These are phyloP conservation scores for Geococcyx californianus DNA, from an alignment of 2,113 vertebrate genomes.

Conservation along the genomic window DNA sequence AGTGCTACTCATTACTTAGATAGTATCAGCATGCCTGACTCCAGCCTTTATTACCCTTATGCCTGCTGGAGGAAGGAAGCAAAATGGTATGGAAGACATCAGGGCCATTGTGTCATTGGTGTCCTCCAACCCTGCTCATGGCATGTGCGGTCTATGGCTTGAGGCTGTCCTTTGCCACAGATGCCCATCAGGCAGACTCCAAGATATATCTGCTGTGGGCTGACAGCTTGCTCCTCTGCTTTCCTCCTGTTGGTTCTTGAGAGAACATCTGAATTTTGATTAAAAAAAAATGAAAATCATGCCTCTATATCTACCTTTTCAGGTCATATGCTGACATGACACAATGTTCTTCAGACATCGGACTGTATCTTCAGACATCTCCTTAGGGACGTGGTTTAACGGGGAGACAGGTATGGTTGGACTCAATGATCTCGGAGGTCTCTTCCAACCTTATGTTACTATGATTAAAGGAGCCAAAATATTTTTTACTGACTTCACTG, in stretches of 20 bases:
- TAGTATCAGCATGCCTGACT: neutral
- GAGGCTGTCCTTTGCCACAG: neutral
- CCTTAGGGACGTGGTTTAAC: too few species aligned
- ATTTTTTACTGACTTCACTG: neutral
- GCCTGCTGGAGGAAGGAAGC: neutral
- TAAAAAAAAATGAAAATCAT: neutral
- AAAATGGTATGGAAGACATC: neutral
- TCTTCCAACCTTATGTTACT: too few species aligned
- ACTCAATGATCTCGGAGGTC: too few species aligned
- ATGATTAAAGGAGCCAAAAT: neutral
- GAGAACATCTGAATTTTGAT: neutral
- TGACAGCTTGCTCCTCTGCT: neutral
- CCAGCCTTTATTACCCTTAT: neutral
- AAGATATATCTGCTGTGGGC: fast-evolving
- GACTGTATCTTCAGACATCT: too few species aligned
- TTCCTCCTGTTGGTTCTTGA: neutral
- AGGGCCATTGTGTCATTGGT: fast-evolving
- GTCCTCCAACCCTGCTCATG: neutral
- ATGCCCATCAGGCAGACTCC: neutral
- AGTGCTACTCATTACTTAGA: neutral
- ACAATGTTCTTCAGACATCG: neutral
- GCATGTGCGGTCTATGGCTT: fast-evolving
- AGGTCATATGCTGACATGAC: neutral
- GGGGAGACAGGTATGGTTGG: too few species aligned
- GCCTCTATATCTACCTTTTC: neutral